These are phyloP conservation scores for Isoperla grammatica DNA, from an alignment of 2,888 invertebrate species.

Conservation along the genomic window DNA sequence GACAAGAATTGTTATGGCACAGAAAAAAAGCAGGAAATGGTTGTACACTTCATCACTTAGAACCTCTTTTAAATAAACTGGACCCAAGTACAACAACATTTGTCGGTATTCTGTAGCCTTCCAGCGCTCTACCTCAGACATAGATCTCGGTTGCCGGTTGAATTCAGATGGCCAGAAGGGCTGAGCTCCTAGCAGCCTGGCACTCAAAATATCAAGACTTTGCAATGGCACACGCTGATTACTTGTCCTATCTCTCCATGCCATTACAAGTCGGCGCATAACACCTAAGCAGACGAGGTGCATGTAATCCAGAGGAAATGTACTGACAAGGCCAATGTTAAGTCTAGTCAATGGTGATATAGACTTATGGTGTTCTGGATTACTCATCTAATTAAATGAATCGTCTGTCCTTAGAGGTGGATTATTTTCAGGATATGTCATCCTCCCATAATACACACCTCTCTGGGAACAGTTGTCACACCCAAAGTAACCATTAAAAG, in stretches of 20 bases:
- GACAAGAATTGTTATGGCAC: neutral
- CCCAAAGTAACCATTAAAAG: neutral
- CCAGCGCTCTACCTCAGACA: conserved; percentile 34
- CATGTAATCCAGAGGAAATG: neutral
- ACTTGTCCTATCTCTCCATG: neutral
- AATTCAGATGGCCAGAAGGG: conserved; percentile 31
- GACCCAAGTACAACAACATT: conserved; percentile 35
- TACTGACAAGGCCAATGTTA: neutral
- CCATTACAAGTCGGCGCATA: neutral
- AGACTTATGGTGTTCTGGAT: neutral
- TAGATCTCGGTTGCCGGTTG: conserved; percentile 33
- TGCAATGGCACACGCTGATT: neutral
- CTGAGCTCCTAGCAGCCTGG: no score
- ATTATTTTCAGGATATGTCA: conserved; percentile 2
- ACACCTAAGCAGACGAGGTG: neutral
- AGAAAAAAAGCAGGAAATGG: conserved; percentile 17
- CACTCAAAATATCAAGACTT: no score
- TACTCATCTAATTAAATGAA: neutral
- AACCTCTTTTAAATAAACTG: conserved; percentile 31
- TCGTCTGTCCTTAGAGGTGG: neutral
- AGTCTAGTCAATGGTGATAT: neutral
- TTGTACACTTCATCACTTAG: conserved; percentile 13
- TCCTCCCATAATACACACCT: neutral
- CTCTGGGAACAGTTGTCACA: conserved; percentile 8
- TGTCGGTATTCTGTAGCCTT: conserved; percentile 37